Evolutionary conservation across 1,140 invertebrate species (phyloP).

Genomic region (Tetragonula clypearis): DNA sequence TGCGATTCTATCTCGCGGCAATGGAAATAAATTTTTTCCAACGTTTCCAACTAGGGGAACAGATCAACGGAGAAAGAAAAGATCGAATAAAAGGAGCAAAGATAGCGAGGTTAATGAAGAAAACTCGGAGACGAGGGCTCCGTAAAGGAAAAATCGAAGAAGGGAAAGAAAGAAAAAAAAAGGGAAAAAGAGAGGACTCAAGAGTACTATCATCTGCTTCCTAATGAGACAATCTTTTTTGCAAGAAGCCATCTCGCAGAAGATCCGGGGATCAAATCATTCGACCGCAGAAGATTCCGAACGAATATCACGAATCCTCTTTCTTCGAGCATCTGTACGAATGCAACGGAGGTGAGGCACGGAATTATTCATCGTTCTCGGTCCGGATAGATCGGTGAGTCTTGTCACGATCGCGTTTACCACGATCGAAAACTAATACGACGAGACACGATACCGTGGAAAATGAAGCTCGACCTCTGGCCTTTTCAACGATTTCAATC

Average conservation of each 20-base stretch:
- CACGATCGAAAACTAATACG: conserved; percentile 23
- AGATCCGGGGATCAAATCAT: conserved; percentile 38
- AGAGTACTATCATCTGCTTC: conserved; percentile 37
- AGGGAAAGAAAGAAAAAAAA: conserved; percentile 4
- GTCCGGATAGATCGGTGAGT: conserved; percentile 16
- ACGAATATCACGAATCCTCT: conserved; percentile 9
- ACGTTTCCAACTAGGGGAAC: neutral
- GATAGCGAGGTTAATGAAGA: neutral
- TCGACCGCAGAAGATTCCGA: conserved; percentile 21
- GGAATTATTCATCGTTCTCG: conserved; percentile 52
- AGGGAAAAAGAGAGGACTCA: neutral
- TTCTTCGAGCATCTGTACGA: conserved; percentile 57
- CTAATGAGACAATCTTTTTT: conserved; percentile 59
- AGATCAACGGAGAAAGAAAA: too few species aligned
- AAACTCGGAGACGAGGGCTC: neutral
- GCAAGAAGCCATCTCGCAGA: conserved; percentile 14
- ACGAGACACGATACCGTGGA: neutral
- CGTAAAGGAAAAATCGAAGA: neutral
- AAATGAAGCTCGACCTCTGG: neutral
- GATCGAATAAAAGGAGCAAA: neutral
- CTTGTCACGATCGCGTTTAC: conserved; percentile 21
- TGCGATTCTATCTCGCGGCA: neutral
- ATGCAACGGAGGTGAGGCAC: neutral
- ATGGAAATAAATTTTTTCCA: neutral
- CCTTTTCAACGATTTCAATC: neutral